Evolutionary conservation across 92 coral and sea anemone species (phyloP).

Genomic region (Micromussa lordhowensis): DNA sequence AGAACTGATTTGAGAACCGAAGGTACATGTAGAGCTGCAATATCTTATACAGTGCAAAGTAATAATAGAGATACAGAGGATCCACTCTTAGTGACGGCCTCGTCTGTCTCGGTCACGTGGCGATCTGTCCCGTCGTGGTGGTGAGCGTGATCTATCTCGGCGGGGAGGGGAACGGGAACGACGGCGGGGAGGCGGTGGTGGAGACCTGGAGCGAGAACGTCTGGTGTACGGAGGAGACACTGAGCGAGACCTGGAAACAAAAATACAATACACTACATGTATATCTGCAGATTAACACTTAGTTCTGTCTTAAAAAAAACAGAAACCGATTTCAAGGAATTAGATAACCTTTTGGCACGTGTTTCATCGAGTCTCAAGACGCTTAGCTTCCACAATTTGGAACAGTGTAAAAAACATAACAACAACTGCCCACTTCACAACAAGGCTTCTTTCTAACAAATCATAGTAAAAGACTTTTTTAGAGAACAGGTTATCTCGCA

Average conservation of each 20-base stretch:
- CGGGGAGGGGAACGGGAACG: slow-evolving; percentile 87
- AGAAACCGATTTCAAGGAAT: too few species aligned
- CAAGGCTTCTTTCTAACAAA: background rate
- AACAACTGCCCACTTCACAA: background rate
- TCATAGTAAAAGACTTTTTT: background rate
- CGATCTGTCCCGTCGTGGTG: slow-evolving; percentile 77
- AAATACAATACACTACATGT: background rate
- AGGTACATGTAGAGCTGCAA: background rate
- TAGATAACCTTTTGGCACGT: too few species aligned
- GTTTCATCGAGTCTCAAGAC: background rate
- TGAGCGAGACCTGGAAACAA: slow-evolving; percentile 69
- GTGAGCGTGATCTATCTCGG: slow-evolving; percentile 87
- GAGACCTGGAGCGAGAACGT: slow-evolving; percentile 91
- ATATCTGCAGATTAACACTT: too few species aligned
- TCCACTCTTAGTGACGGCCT: slow-evolving; percentile 24
- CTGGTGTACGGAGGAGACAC: slow-evolving; percentile 86
- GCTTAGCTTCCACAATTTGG: background rate
- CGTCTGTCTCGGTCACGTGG: slow-evolving; percentile 56
- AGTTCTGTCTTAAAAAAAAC: too few species aligned
- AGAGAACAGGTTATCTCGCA: too few species aligned
- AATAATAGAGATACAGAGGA: background rate
- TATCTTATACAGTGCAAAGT: background rate
- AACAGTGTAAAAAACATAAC: background rate
- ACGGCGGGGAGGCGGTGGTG: slow-evolving; percentile 80
- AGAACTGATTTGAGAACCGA: background rate